Base-by-base conservation (phyloP, 2,797 vertebrate species). In the Artibeus jamaicensis region DNA sequence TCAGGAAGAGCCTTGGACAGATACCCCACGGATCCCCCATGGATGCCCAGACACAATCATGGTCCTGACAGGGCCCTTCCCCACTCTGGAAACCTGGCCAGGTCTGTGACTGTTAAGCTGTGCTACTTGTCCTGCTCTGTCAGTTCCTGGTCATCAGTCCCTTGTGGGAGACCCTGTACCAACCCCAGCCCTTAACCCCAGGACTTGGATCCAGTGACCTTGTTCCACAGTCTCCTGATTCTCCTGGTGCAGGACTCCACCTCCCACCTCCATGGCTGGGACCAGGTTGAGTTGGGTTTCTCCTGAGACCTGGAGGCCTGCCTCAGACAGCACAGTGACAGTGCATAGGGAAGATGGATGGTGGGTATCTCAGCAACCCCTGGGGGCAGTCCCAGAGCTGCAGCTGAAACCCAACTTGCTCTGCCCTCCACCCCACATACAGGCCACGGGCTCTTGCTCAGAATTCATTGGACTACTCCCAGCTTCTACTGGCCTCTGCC, bases 261-360 rank as follows among this genome's bases (percentile, higher is more conserved):
- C 10, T 7, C 15, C 22, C 67, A 5, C n/a, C 15, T 46, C 24
- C 18, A 0, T 8, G 39, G 32, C 22, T 0, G 3, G 73, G 53
- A 26, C 21, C 44, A 5, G 3, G 19, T 44, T 37, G 44, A 21
- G 5, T 21, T 1, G 11, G 19, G 55, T 16, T 59, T 81, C 44
- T 77, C 68, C 39, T 1, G 0, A 59, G 34, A n/a, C 29, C n/a
- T 5, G 2, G 26, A 37, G 74, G 8, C 39, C 44, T 53, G 29
- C 2, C 5, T 26, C 0, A 0, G 0, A 15, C 1, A 0, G 16
- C n/a, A 67, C 22, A 6, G 15, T 0, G 0, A 15, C 65, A n/a
- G 59, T 1, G 19, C 34, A 53, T 22, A 8, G 24, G 16, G n/a
- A 0, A 0, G 87, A 12, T 26, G n/a, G 24, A 32, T 4, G 32